phyloP scores from a whole-genome alignment of 2,888 invertebrate species.

The Dioctria linearis region DNA sequence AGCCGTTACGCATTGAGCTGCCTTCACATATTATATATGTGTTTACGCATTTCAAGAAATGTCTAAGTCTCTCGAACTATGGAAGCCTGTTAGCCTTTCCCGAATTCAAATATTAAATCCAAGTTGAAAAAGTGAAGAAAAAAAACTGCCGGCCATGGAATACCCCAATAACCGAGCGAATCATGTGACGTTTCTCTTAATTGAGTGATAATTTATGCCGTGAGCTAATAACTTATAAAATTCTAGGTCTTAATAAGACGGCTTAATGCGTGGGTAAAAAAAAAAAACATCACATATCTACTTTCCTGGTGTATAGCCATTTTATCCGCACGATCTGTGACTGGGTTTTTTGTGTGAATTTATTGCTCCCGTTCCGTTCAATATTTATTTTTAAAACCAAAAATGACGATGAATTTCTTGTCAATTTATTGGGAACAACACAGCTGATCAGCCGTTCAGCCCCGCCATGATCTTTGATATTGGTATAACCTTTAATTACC shows the following conservation, averaged over 20 bases:
- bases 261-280: conserved; percentile 17
- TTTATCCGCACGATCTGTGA: not conserved
- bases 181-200: conserved; percentile 39
- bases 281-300: no score
- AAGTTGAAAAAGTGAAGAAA: not conserved
- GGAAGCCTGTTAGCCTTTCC: conserved; percentile 33
- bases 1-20: not conserved
- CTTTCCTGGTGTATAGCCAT: not conserved
- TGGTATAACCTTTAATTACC: conserved; percentile 18
- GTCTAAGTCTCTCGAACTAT: not conserved
- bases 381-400: not conserved
- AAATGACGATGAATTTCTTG: not conserved
- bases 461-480: not conserved
- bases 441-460: conserved; percentile 18
- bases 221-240: not conserved
- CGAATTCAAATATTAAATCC: conserved; percentile 4
- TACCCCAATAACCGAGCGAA: not conserved
- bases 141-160: not conserved
- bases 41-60: conserved; percentile 5
- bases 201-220: conserved; percentile 38
- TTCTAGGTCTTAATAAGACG: not conserved
- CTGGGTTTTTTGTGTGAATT: not conserved
- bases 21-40: not conserved
- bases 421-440: not conserved
- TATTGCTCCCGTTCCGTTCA: not conserved